Conservation (phyloP, 1,140 invertebrate genomes). For the Rhopalosiphum padi region DNA sequence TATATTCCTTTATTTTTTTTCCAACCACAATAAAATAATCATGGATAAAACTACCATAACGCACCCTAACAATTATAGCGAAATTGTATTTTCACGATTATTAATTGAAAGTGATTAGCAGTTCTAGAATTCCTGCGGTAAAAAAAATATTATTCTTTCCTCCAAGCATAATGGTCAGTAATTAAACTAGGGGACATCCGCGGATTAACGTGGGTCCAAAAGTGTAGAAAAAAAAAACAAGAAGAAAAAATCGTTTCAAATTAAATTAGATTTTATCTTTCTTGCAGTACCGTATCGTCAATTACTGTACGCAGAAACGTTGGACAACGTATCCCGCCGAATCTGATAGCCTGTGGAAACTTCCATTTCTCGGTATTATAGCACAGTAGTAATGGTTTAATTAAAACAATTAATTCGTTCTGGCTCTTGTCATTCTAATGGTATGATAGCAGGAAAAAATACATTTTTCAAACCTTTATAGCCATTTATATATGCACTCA, state of each 20-base stretch:
- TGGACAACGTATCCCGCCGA: neutral
- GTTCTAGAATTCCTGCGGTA: neutral
- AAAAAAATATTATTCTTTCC: constrained; percentile 16
- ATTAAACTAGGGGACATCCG: constrained; percentile 16
- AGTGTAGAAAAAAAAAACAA: neutral
- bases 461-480: constrained; percentile 19
- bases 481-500: neutral
- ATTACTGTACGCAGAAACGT: neutral
- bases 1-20: neutral
- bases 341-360: constrained; percentile 25
- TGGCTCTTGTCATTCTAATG: neutral
- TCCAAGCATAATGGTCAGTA: constrained; percentile 39
- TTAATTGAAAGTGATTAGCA: constrained; percentile 48
- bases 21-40: neutral
- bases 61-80: neutral
- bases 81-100: constrained; percentile 36
- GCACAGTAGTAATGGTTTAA: neutral
- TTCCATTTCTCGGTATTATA: neutral
- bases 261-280: constrained; percentile 51
- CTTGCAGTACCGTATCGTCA: neutral
- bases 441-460: neutral
- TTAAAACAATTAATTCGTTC: constrained; percentile 22
- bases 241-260: constrained; percentile 32
- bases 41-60: neutral
- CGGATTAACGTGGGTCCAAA: constrained; percentile 20